Base-by-base conservation (phyloP, 2,888 invertebrate genomes). In the Drosophila stalkeri region DNA sequence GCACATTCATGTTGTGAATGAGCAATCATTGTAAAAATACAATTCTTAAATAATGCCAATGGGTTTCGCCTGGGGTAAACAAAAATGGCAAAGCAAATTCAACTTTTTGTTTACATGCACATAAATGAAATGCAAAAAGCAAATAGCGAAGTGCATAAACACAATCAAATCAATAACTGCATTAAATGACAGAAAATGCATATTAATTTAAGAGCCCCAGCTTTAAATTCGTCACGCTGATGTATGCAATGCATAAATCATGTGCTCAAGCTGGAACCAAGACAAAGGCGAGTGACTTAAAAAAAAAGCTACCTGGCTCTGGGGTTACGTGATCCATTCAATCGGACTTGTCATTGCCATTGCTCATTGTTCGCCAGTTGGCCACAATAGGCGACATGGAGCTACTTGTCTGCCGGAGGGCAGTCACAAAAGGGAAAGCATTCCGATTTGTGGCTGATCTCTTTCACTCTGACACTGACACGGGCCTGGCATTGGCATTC, bases 1-100 rank as follows among this genome's bases (percentile, higher is more conserved):
- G 49, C 31, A 31, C 18, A 31, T 31, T 49, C 11, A 27, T 31
- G 31, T 72, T 72, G 51, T 81, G 70, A 67, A 77, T 52, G 66
- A 67, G 65, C 49, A 49, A 18, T 71, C 69, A 75, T 77, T 85
- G n/a, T 80, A 11, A 37, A 16, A 37, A 85, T 71, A 68, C 80
- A 85, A 80, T 84, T 85, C 69, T 67, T 51, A 80, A 75, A 71
- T 77, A 74, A 69, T 77, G 72, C 72, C 68, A 66, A 43, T 52
- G 67, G 72, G 27, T 43, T 55, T 59, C 62, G 51, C 20, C 43
- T 47, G 31, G 54, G 33, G 81, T 64, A 81, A 81, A 73, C 73
- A 77, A 51, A 73, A 76, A 55, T 60, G 72, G 39, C 72, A 72
- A 68, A 54, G 67, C 41, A 72, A 78, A 72, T 27, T 49, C 46